Base-by-base conservation (phyloP, 2,888 invertebrate species). In the Crepidodera aurea region DNA sequence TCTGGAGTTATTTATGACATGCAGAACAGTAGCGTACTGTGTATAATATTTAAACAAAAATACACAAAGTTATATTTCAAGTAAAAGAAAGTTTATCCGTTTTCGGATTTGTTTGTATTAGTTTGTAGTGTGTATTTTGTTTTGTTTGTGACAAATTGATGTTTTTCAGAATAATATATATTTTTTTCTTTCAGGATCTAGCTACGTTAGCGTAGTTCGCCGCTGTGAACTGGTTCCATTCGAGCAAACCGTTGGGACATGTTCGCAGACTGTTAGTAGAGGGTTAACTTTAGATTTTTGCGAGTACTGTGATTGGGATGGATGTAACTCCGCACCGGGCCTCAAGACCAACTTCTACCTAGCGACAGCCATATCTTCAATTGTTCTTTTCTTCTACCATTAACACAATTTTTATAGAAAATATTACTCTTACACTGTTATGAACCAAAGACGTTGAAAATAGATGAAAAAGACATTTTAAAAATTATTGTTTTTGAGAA, bases 271-370 rank as follows among this genome's bases (percentile, higher is more conserved):
- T 29, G 83, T 82, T 61, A 82, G 83, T 1, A 80, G 81, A 53
- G 83, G 85, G 69, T 84, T 85, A 69, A 80, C 83, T 13, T 81
- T 86, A 40, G 82, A 85, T 44, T 87, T 84, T 81, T 90, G 90
- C 71, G 86, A 86, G 74, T 88, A 88, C 58, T 90, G 90, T 75
- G 87, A 88, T 59, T 84, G 84, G 25, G 89, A 90, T 68, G 85
- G 86, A 1, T 90, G 90, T 81, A 90, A 90, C 73, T 82, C 85
- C 1, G 86, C 86, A 1, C 77, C 82, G 1, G 77, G 83, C 8
- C 72, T 85, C 44, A 82, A 82, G 67, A 82, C 80, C 58, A 83
- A 84, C 10, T 22, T 68, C 0, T 82, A 84, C 0, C 70, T 85
- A 16, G 71, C 74, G 18, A 15, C 46, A 48, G 59, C 70, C 7